phyloP scores from a whole-genome alignment of 2,888 invertebrate species.

The Trachelus tabidus region DNA sequence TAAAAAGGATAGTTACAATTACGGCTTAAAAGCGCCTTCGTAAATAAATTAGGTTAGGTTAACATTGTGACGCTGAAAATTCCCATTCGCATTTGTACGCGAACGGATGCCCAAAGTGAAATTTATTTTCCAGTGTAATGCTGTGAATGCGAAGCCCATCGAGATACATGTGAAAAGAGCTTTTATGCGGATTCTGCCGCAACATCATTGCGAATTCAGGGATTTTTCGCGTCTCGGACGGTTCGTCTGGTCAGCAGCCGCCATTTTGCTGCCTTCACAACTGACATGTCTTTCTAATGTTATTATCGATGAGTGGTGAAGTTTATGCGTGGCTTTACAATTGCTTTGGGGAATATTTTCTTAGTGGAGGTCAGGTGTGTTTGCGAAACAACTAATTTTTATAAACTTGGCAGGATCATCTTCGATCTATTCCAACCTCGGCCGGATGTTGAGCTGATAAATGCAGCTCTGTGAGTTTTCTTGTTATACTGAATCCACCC shows the following conservation, averaged over 20 bases:
- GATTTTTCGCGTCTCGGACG: slow-evolving; percentile 27
- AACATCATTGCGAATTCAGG: slow-evolving; percentile 4
- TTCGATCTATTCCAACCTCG: slow-evolving; percentile 31
- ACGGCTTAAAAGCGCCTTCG: not conserved
- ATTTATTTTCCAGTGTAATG: not conserved
- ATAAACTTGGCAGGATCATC: not conserved
- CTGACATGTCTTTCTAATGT: slow-evolving; percentile 62
- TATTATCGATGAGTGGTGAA: slow-evolving; percentile 52
- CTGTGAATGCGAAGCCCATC: not conserved
- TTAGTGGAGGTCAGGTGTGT: not conserved
- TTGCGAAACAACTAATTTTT: not conserved
- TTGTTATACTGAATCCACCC: slow-evolving; percentile 23
- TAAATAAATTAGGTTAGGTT: not conserved
- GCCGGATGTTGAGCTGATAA: slow-evolving; percentile 18
- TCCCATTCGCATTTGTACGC: not conserved
- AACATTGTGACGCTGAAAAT: not conserved
- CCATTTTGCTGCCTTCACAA: slow-evolving; percentile 58
- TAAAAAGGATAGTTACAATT: not conserved
- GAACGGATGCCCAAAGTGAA: not conserved
- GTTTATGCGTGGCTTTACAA: slow-evolving; percentile 36
- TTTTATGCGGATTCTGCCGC: not conserved
- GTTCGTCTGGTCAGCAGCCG: slow-evolving; percentile 45
- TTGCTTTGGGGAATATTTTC: not conserved
- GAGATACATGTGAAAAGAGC: not conserved
- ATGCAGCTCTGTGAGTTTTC: slow-evolving; percentile 20